These are phyloP conservation scores for Onychomys torridus DNA, from an alignment of 2,797 vertebrate species.

Conservation along the genomic window DNA sequence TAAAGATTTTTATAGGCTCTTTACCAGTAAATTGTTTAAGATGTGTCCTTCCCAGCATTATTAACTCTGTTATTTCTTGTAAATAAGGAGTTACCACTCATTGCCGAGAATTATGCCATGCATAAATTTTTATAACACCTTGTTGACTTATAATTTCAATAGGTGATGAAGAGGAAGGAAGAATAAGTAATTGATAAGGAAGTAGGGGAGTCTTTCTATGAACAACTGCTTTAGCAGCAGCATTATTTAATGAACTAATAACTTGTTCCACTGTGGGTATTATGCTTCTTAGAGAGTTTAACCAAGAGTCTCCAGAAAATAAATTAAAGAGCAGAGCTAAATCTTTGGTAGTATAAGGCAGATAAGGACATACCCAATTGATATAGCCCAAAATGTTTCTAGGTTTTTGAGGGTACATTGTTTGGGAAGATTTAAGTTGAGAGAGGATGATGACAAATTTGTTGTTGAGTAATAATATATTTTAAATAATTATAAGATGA, in stretches of 20 bases:
- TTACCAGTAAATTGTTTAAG: neutral
- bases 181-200: neutral
- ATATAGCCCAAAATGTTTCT: neutral
- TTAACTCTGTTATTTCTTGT: neutral
- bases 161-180: no score
- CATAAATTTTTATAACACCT: neutral
- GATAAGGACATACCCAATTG: neutral
- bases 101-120: neutral
- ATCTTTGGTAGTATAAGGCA: neutral
- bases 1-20: neutral
- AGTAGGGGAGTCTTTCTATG: neutral
- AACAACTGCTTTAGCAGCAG: neutral
- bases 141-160: neutral
- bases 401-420: neutral
- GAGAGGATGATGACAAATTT: neutral
- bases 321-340: neutral
- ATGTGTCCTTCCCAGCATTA: no score
- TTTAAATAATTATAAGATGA: neutral
- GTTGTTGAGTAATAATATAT: neutral
- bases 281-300: neutral
- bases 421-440: neutral
- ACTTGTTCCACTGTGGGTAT: no score
- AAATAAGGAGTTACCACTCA: neutral
- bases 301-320: neutral
- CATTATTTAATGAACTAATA: neutral